Base-by-base conservation (phyloP, 1,140 invertebrate species). In the Drosophila sturtevanti region DNA sequence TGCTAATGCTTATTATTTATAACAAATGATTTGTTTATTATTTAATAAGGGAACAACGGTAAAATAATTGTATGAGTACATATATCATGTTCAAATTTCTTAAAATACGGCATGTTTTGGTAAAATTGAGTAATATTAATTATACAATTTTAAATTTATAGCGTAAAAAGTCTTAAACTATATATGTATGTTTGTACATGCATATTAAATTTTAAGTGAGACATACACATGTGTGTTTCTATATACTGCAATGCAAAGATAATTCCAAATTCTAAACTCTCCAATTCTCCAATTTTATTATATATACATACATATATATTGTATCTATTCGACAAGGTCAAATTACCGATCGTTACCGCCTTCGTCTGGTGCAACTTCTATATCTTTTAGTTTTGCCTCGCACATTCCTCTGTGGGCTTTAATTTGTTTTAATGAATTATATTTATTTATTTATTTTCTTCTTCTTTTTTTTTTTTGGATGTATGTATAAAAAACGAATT, bases 361-460 rank as follows among this genome's bases (percentile, higher is more conserved):
- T 12, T 18, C 10, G 54, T 12, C 56, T 58, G 34, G n/a, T 44
- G 44, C 37, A 52, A 55, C 65, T 14, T 16, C 37, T 6, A 31
- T 60, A 59, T 38, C 62, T 51, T 58, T 31, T 22, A 51, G 27
- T 54, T 31, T 44, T 24, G 27, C 31, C 51, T 31, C 38, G 41
- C 37, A 27, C 58, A 51, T 80, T 34, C 21, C 59, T 37, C 10
- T 68, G 21, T 67, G 44, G 52, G 59, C 37, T 48, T 27, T 65
- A 63, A 68, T 68, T n/a, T n/a, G n/a, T n/a, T n/a, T n/a, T 44
- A 69, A 77, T 85, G 64, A 77, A 73, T 73, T 70, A 66, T 79
- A 75, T 75, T 84, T 80, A 63, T 62, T 38, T 74, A 63, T 77
- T 75, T 68, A 77, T 52, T 67, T 52, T 31, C 41, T 63, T 55